phyloP scores from a whole-genome alignment of 2,113 vertebrate species.

The Microtus ochrogaster region DNA sequence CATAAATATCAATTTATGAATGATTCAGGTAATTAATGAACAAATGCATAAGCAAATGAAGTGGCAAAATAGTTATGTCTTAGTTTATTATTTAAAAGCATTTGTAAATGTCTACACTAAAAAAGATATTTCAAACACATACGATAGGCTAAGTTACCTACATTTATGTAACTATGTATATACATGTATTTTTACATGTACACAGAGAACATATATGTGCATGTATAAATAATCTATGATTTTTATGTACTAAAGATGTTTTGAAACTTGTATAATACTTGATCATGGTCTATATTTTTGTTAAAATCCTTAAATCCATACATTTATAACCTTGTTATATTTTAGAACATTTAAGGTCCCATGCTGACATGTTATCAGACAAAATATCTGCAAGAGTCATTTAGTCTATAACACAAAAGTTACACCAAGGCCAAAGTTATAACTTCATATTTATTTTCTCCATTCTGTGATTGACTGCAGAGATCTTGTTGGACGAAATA shows the following conservation, averaged over 20 bases:
- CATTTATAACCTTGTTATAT: background rate
- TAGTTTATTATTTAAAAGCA: background rate
- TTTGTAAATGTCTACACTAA: background rate
- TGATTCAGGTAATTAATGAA: background rate
- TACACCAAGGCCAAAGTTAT: background rate
- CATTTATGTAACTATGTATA: background rate
- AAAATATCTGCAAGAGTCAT: slow-evolving; percentile 10
- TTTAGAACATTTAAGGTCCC: background rate
- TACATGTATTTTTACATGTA: background rate
- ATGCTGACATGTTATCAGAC: background rate
- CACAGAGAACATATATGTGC: background rate
- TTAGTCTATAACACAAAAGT: slow-evolving; percentile 4
- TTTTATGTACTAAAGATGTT: background rate
- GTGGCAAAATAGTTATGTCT: background rate
- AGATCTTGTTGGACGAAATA: background rate
- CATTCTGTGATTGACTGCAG: slow-evolving; percentile 4
- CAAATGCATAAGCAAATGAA: background rate
- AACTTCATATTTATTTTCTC: slow-evolving; percentile 35
- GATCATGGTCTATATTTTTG: background rate
- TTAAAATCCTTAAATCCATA: background rate
- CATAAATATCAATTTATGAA: background rate
- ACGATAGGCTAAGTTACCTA: background rate
- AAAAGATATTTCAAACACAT: background rate
- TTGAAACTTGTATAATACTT: background rate
- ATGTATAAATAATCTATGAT: background rate